Evolutionary conservation across 2,797 vertebrate genomes (phyloP).

Genomic region (Megaceryle alcyon): DNA sequence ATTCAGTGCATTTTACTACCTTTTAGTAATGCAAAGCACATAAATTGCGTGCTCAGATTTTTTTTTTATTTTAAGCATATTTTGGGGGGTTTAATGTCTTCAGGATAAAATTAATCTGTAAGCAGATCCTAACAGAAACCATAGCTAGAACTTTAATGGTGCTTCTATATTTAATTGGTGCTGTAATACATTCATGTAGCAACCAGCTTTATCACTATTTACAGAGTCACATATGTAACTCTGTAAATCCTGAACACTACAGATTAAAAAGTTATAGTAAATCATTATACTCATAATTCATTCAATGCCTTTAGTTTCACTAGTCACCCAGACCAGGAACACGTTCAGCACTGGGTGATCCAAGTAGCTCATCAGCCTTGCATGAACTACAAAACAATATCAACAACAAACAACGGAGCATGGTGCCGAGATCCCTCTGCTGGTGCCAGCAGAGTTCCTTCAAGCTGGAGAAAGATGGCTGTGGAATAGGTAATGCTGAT

Average conservation of each 20-base stretch:
- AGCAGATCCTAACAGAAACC: conserved; percentile 5
- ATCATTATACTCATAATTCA: neutral
- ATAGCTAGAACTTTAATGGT: neutral
- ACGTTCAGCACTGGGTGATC: rapidly evolving
- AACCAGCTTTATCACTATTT: neutral
- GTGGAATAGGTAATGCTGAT: neutral
- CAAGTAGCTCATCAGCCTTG: neutral
- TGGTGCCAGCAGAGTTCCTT: neutral
- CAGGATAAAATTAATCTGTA: neutral
- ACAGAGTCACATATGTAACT: neutral
- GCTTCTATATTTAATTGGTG: neutral
- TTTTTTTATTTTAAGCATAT: neutral
- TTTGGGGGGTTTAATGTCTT: neutral
- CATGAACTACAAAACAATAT: rapidly evolving
- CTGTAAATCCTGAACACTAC: neutral
- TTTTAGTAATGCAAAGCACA: neutral
- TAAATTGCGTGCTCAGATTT: neutral
- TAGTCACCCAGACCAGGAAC: neutral
- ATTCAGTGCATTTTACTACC: neutral
- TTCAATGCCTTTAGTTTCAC: neutral
- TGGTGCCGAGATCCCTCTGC: rapidly evolving
- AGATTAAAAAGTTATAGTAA: neutral
- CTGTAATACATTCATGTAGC: neutral
- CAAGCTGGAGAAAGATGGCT: neutral
- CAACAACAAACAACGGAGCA: neutral